Evolutionary conservation across 1,140 invertebrate species (phyloP).

Genomic region (Formica selysi): DNA sequence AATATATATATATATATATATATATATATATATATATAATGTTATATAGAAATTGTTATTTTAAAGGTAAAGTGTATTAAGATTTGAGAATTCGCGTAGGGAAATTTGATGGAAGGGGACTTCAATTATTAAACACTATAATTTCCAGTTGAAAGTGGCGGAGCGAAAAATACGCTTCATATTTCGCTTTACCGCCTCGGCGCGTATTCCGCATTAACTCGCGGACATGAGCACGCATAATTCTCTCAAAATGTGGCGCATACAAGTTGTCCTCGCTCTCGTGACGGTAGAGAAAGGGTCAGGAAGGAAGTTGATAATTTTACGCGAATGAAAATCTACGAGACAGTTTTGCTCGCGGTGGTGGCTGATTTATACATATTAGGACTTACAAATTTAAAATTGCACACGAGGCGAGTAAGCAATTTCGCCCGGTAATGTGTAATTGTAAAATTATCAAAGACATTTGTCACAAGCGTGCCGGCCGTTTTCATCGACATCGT

Average conservation of each 20-base stretch:
- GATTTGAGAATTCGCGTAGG: background rate
- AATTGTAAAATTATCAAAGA: conserved; percentile 33
- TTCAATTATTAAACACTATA: conserved; percentile 74
- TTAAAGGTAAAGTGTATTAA: background rate
- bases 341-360: background rate
- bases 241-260: conserved; percentile 74
- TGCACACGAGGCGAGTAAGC: background rate
- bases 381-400: conserved; percentile 54
- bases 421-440: conserved; percentile 27
- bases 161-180: conserved; percentile 75
- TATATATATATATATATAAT: no score
- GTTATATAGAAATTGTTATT: background rate
- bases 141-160: conserved; percentile 74
- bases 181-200: conserved; percentile 72
- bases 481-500: background rate
- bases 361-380: conserved; percentile 21
- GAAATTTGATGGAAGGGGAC: conserved; percentile 47
- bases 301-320: conserved; percentile 76
- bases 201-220: conserved; percentile 71
- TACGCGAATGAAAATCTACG: conserved; percentile 70
- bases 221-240: conserved; percentile 73
- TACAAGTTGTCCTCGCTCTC: conserved; percentile 72
- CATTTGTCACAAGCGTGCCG: background rate
- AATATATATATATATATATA: no score
- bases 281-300: conserved; percentile 68